These are phyloP conservation scores for Takifugu ocellatus DNA, from an alignment of 2,797 vertebrate species.

Conservation along the genomic window DNA sequence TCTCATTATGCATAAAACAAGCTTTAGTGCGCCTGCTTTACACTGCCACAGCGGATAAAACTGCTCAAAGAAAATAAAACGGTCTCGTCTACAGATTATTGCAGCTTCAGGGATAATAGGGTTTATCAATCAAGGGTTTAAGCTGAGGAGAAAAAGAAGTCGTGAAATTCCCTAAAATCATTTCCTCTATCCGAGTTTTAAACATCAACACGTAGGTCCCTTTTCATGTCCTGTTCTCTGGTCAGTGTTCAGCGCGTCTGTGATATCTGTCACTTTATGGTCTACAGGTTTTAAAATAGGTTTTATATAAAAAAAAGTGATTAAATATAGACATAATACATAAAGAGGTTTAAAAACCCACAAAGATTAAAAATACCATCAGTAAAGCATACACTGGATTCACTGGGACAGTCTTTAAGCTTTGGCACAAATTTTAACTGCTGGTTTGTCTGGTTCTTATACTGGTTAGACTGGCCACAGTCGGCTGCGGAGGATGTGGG, in stretches of 20 bases:
- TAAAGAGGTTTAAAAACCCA: slow-evolving; percentile 40
- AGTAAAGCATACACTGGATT: slow-evolving; percentile 34
- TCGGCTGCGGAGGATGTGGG: slow-evolving; percentile 23
- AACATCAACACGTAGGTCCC: slow-evolving; percentile 2
- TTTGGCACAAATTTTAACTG: slow-evolving; percentile 54
- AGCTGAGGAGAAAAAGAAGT: no score
- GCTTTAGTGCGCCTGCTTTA: no score
- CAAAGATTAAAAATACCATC: slow-evolving; percentile 37
- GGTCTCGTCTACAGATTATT: no score
- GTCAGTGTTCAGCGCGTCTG: slow-evolving; percentile 13
- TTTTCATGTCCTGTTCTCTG: slow-evolving; percentile 3
- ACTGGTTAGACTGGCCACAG: slow-evolving; percentile 48
- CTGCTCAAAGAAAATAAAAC: no score
- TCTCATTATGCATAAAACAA: no score
- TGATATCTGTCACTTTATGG: slow-evolving; percentile 7
- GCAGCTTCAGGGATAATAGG: no score
- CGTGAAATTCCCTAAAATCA: no score
- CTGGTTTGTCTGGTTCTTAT: slow-evolving; percentile 21
- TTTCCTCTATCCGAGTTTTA: no score
- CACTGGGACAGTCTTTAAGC: slow-evolving; percentile 37
- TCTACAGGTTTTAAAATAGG: slow-evolving; percentile 1
- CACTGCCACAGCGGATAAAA: neutral
- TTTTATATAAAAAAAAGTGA: slow-evolving; percentile 41
- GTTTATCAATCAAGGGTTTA: no score
- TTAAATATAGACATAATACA: slow-evolving; percentile 63